Conservation (phyloP, 1,140 invertebrate species). For the Drosophila trapezifrons region DNA sequence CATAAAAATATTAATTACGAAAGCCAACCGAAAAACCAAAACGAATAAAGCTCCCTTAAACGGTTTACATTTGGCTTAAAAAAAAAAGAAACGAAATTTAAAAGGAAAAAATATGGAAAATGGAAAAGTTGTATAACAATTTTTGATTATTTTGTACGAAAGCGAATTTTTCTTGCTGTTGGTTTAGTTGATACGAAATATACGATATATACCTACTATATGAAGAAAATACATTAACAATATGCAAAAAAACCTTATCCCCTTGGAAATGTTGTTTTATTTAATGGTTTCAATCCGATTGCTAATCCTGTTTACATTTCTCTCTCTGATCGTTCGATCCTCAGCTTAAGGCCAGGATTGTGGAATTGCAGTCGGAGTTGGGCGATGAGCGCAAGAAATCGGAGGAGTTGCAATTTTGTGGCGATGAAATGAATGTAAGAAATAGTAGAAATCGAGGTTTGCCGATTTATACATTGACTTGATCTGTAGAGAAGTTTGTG, state of each 20-base stretch:
- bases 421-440: conserved; percentile 91
- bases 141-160: conserved; percentile 67
- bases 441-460: background rate
- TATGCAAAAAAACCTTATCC: conserved; percentile 53
- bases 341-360: conserved; percentile 71
- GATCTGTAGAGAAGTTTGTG: background rate
- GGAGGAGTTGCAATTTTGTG: conserved; percentile 94
- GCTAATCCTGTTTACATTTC: conserved; percentile 41
- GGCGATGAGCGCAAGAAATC: conserved; percentile 94
- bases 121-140: conserved; percentile 64
- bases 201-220: conserved; percentile 70
- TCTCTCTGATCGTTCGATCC: conserved; percentile 20
- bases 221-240: conserved; percentile 60
- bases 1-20: conserved; percentile 3
- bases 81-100: conserved; percentile 21
- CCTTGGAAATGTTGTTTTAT: conserved; percentile 63
- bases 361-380: conserved; percentile 87
- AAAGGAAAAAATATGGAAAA: conserved; percentile 51
- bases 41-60: conserved; percentile 43
- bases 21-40: conserved; percentile 52
- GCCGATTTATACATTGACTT: conserved; percentile 39
- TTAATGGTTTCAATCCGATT: conserved; percentile 24
- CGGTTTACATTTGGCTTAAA: conserved; percentile 45
- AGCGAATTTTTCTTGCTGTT: conserved; percentile 83
- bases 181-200: conserved; percentile 74